A percentile compares a stretch with the other conserved stretches of the same genome.
phyloP scores from a whole-genome alignment of 2,888 invertebrate species.

The Belgica antarctica region DNA sequence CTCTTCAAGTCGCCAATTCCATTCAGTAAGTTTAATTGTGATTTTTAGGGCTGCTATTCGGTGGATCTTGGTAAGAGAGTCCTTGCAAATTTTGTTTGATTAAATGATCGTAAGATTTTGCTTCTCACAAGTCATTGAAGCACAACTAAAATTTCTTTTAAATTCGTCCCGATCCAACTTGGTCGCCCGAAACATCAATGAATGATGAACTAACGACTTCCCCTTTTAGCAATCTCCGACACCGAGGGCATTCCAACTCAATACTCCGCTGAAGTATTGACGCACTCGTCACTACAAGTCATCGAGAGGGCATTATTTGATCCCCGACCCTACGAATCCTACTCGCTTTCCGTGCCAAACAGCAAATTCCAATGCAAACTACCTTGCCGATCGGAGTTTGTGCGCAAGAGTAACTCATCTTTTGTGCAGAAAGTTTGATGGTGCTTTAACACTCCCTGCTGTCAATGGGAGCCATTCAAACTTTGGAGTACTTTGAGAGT shows the following conservation, averaged over 20 bases:
- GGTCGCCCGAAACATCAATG: neutral
- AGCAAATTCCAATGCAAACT: conserved; percentile 54
- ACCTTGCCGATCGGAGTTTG: conserved; percentile 52
- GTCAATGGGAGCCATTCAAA: too few relatives aligned
- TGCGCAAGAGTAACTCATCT: conserved; percentile 2
- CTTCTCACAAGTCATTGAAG: too few relatives aligned
- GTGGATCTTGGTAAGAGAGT: too few relatives aligned
- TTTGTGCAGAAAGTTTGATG: conserved; percentile 39
- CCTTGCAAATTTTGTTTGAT: conserved; percentile 38
- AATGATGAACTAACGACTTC: neutral
- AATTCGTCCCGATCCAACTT: neutral
- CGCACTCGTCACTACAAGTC: conserved; percentile 61
- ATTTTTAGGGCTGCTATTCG: too few relatives aligned
- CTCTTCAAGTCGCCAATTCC: conserved; percentile 66
- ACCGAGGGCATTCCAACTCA: conserved; percentile 63
- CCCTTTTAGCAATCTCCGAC: conserved; percentile 50
- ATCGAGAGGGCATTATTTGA: conserved; percentile 64
- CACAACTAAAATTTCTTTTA: neutral
- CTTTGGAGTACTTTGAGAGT: too few relatives aligned
- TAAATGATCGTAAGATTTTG: too few relatives aligned
- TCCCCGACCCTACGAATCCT: conserved; percentile 58
- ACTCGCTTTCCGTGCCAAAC: conserved; percentile 51
- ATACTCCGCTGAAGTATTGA: conserved; percentile 64
- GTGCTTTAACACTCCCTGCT: too few relatives aligned
- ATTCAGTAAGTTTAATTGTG: conserved; percentile 52